A percentile compares a stretch with the other conserved stretches of the same genome.
phyloP scores from a whole-genome alignment of 2,888 invertebrate genomes.

The Adineta ricciae region DNA sequence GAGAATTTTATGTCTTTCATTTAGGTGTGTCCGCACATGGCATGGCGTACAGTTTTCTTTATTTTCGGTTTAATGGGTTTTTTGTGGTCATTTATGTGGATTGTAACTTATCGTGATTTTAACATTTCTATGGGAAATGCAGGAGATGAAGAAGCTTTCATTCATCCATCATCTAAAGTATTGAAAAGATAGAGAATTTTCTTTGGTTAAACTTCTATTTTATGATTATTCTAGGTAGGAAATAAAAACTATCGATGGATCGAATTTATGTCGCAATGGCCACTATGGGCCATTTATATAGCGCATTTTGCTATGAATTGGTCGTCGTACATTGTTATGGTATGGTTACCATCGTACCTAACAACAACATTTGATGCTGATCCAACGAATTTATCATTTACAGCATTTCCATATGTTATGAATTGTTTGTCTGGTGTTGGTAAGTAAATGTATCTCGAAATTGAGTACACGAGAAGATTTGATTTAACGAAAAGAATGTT shows the following conservation, averaged over 20 bases:
- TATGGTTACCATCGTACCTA: slow-evolving; percentile 67
- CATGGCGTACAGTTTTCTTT: slow-evolving; percentile 62
- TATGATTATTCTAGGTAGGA: slow-evolving; percentile 52
- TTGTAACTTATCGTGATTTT: slow-evolving; percentile 58
- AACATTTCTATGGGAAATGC: slow-evolving; percentile 35
- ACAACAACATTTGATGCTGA: slow-evolving; percentile 60
- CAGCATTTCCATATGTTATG: slow-evolving; percentile 64
- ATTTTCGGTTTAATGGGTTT: slow-evolving; percentile 62
- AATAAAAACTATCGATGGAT: slow-evolving; percentile 58
- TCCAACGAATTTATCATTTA: slow-evolving; percentile 62
- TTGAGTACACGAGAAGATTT: too few relatives aligned
- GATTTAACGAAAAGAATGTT: too few relatives aligned
- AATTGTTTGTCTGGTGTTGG: slow-evolving; percentile 64
- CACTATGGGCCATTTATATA: slow-evolving; percentile 64
- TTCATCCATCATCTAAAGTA: slow-evolving; percentile 42
- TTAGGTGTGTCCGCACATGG: slow-evolving; percentile 60
- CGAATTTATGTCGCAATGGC: slow-evolving; percentile 61
- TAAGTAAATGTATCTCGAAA: slow-evolving; percentile 46
- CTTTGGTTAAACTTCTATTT: too few relatives aligned
- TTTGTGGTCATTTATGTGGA: slow-evolving; percentile 61
- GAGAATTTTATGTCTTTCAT: slow-evolving; percentile 33
- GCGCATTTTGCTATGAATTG: slow-evolving; percentile 72
- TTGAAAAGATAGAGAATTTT: too few relatives aligned
- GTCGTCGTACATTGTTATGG: slow-evolving; percentile 69
- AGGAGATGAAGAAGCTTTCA: slow-evolving; percentile 46